These are phyloP conservation scores for Epirrhoe alternata DNA, from an alignment of 2,888 invertebrate species.

Conservation along the genomic window DNA sequence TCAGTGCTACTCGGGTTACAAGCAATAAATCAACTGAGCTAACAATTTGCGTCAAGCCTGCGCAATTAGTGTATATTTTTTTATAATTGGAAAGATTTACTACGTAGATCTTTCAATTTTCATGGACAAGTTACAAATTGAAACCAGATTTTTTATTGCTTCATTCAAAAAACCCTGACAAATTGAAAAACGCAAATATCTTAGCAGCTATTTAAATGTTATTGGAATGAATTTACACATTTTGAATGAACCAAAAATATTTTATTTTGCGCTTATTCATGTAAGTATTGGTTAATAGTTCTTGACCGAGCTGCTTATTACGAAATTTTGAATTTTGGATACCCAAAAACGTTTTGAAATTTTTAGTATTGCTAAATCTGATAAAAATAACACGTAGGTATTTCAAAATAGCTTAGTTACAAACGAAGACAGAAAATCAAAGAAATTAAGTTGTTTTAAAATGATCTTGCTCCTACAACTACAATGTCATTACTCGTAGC, in stretches of 20 bases:
- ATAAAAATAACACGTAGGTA: background rate
- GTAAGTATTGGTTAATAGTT: background rate
- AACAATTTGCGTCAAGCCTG: conserved; percentile 50
- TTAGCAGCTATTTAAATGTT: background rate
- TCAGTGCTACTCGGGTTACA: conserved; percentile 15
- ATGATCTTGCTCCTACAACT: background rate
- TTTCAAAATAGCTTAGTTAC: background rate
- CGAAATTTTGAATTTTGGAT: background rate
- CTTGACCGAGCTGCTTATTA: background rate
- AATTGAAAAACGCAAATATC: background rate
- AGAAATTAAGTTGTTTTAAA: background rate
- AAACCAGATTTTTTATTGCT: conserved; percentile 4
- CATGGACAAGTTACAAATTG: background rate
- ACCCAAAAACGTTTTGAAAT: background rate
- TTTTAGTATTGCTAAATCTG: background rate
- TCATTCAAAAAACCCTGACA: background rate
- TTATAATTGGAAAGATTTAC: conserved; percentile 50
- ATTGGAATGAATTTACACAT: background rate
- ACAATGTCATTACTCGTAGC: background rate
- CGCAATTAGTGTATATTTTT: conserved; percentile 57
- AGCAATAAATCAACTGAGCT: conserved; percentile 53
- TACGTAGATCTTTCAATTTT: conserved; percentile 22
- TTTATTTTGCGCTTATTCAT: background rate
- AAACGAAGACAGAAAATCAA: background rate
- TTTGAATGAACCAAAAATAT: background rate